Evolutionary conservation across 2,888 invertebrate genomes (phyloP), one percentile per base, ranked within the genome.

Genomic region (Drosophila kanekoi): DNA sequence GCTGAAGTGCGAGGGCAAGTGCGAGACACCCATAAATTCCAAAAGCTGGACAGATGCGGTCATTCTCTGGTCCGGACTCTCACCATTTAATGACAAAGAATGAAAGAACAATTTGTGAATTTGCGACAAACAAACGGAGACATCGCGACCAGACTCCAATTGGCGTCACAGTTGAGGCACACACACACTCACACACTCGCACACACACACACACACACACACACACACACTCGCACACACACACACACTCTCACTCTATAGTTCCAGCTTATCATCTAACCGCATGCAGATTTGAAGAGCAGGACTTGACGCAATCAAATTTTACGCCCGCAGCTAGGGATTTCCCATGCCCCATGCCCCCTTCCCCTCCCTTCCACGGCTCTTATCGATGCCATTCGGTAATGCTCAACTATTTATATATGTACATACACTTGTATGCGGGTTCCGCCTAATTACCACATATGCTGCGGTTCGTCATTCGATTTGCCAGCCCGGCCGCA

Each of bases 41-140:
- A 76, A 60, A 57, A 61, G 63, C 71, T 68, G 51, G 37, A 64
- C 79, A 75, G 68, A 73, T 78, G 88, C 82, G 87, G 85, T 81
- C 88, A 85, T 84, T 75, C 86, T 70, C 66, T 58, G 45, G 33
- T 13, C 20, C 33, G 32, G 41, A 18, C 61, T 45, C 65, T 60
- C 71, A 64, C 62, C 73, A 81, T 84, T 84, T 89, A 89, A 85
- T 81, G 87, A 81, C 87, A 89, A 89, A 84, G 87, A 87, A 87
- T 84, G 81, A 87, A 89, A 79, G 75, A 81, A 89, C 85, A 89
- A 85, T 89, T 89, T 89, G 87, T 89, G 87, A 84, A 84, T 84
- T 79, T 89, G 81, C 89, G 89, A 84, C 85, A 87, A 79, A 85
- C 85, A 87, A 87, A 89, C 81, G 85, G 85, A 87, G 85, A 86